Conservation (phyloP, 2,888 invertebrate genomes). For the Apantesis nais region DNA sequence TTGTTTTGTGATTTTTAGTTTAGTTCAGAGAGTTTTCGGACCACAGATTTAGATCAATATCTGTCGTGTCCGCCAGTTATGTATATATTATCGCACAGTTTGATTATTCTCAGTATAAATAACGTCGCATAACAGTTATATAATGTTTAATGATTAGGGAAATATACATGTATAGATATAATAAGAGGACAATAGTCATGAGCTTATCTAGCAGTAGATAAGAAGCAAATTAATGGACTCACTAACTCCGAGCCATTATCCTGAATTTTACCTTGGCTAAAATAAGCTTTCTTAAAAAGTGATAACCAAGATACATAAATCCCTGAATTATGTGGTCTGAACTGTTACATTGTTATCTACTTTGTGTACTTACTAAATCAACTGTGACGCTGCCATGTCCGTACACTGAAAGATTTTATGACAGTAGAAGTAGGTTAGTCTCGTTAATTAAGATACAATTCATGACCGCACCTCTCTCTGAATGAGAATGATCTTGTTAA, state of each 20-base stretch:
- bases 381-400: not conserved
- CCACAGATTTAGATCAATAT: too few species aligned
- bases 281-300: not conserved
- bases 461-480: not conserved
- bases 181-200: not conserved
- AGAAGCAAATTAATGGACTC: slow-evolving; percentile 18
- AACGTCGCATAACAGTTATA: not conserved
- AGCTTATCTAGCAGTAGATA: slow-evolving; percentile 14
- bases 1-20: too few species aligned
- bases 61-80: too few species aligned
- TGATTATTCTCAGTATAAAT: not conserved
- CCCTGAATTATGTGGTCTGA: too few species aligned
- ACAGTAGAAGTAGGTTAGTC: too few species aligned
- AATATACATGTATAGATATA: not conserved
- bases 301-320: too few species aligned
- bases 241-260: not conserved
- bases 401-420: too few species aligned
- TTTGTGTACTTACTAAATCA: not conserved
- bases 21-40: too few species aligned
- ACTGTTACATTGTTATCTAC: too few species aligned
- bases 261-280: not conserved
- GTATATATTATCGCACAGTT: not conserved
- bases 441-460: too few species aligned
- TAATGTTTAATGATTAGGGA: slow-evolving; percentile 6
- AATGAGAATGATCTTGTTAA: not conserved